Evolutionary conservation across 2,888 invertebrate species (phyloP).

Genomic region (Aelia acuminata): DNA sequence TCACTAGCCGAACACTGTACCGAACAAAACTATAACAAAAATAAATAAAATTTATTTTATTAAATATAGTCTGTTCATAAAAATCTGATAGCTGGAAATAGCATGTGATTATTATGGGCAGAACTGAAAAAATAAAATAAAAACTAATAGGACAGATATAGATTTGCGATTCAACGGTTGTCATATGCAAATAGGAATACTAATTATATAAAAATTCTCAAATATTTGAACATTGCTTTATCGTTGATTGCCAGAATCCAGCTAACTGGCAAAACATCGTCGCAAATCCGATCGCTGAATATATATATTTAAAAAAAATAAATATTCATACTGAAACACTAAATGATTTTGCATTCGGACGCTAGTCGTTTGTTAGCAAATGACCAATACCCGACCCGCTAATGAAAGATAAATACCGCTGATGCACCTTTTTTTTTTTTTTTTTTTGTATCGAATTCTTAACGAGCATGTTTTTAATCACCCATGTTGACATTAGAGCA

Average conservation of each 20-base stretch:
- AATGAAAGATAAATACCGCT: slow-evolving; percentile 3
- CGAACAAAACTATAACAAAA: too few species aligned
- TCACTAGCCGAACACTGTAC: too few species aligned
- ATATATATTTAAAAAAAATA: background rate
- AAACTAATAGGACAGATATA: too few species aligned
- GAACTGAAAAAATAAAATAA: too few species aligned
- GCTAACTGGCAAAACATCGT: background rate
- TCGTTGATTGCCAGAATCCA: background rate
- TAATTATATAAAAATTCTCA: background rate
- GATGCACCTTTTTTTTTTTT: background rate
- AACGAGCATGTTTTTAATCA: slow-evolving; percentile 30
- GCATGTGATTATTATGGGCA: too few species aligned
- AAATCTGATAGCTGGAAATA: too few species aligned
- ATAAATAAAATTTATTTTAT: too few species aligned
- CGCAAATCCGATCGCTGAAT: background rate
- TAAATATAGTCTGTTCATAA: too few species aligned
- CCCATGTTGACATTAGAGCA: background rate
- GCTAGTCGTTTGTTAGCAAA: background rate
- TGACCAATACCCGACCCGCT: background rate
- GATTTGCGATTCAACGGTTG: too few species aligned
- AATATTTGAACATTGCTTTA: background rate
- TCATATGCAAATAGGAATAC: background rate
- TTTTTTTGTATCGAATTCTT: background rate
- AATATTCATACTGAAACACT: background rate
- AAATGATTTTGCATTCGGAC: background rate